These are phyloP conservation scores for Zaprionus nigranus DNA, from an alignment of 1,140 invertebrate species.

Conservation along the genomic window DNA sequence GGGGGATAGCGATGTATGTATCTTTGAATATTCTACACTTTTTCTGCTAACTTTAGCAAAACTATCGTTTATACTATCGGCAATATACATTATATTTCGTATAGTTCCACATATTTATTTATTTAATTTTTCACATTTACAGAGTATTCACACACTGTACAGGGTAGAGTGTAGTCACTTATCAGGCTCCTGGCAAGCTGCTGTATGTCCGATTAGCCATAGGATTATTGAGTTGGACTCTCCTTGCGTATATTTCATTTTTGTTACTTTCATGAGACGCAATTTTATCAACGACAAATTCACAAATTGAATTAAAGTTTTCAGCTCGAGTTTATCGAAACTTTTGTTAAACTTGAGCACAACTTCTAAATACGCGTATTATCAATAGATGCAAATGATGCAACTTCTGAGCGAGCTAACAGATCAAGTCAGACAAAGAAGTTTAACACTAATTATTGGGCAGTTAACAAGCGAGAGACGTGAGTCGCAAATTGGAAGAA, in stretches of 20 bases:
- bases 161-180: constrained; percentile 2
- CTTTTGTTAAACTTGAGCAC: background rate
- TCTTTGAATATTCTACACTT: too few relatives aligned
- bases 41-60: too few relatives aligned
- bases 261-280: constrained; percentile 21
- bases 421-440: background rate
- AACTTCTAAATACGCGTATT: constrained; percentile 1
- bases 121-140: background rate
- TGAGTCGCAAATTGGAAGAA: background rate
- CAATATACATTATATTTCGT: too few relatives aligned
- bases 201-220: constrained; percentile 12
- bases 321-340: constrained; percentile 6
- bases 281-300: constrained; percentile 16
- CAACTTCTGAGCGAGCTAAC: background rate
- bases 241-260: constrained; percentile 63
- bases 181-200: too few relatives aligned
- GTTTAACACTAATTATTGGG: background rate
- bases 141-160: background rate
- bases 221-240: constrained; percentile 10
- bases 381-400: background rate
- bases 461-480: background rate
- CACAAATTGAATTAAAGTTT: constrained; percentile 9
- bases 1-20: too few relatives aligned
- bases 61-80: too few relatives aligned
- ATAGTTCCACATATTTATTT: background rate